Evolutionary conservation across 2,113 vertebrate species (phyloP).

Genomic region (Athene noctua): DNA sequence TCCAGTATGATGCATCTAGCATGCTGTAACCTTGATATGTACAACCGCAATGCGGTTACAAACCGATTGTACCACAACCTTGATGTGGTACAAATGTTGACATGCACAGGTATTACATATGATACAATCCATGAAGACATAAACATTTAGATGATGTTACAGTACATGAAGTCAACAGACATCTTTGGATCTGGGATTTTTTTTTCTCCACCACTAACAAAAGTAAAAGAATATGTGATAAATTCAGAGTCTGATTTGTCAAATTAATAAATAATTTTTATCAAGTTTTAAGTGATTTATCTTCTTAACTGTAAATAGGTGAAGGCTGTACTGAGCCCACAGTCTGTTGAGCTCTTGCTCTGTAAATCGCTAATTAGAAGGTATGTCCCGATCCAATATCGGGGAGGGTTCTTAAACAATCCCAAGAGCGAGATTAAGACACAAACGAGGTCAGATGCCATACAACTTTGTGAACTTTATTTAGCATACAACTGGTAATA

Average conservation of each 20-base stretch:
- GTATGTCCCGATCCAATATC: background rate
- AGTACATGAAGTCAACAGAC: background rate
- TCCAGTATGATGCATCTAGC: background rate
- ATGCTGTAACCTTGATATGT: background rate
- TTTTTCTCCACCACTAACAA: background rate
- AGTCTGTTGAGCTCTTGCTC: background rate
- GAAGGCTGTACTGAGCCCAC: background rate
- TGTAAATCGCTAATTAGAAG: background rate
- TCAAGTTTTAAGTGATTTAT: background rate
- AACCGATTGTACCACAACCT: too few species aligned
- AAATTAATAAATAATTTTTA: background rate
- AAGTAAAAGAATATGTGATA: background rate
- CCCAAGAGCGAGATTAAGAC: too few species aligned
- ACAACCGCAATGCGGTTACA: too few species aligned
- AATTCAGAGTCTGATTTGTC: background rate
- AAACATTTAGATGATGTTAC: background rate
- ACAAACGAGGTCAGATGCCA: too few species aligned
- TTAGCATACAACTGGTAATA: too few species aligned
- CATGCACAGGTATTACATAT: too few species aligned
- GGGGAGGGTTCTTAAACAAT: too few species aligned
- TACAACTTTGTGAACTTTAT: too few species aligned
- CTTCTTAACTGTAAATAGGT: background rate
- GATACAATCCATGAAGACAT: background rate
- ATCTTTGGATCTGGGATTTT: background rate
- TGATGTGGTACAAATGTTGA: background rate